Percentiles rank a stretch among this genome's conserved stretches.
phyloP scores from a whole-genome alignment of 2,797 vertebrate species.

The Lagocephalus sceleratus region DNA sequence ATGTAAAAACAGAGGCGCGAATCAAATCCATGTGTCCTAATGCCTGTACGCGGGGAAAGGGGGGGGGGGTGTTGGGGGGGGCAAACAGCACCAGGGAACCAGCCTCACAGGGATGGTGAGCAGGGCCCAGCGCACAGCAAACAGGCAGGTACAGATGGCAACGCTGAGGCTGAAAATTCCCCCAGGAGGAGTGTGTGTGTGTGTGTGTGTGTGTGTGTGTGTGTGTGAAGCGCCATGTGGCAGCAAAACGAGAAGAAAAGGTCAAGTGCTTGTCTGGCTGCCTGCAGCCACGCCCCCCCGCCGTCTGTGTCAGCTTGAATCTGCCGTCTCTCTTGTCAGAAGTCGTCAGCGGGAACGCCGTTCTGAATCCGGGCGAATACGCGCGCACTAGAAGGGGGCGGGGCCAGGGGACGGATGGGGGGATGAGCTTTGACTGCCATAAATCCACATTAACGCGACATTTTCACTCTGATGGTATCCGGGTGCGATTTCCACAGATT shows the following conservation, averaged over 20 bases:
- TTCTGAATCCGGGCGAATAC: not conserved
- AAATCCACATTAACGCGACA: no score
- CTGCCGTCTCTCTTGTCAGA: slow-evolving; percentile 17
- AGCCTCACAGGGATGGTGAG: slow-evolving; percentile 32
- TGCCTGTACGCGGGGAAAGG: slow-evolving; percentile 4
- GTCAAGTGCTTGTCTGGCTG: slow-evolving; percentile 55
- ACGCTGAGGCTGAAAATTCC: slow-evolving; percentile 64
- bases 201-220: slow-evolving; percentile 20
- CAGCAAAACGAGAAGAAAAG: slow-evolving; percentile 45
- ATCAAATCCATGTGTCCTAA: slow-evolving; percentile 3
- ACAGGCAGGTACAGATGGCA: slow-evolving; percentile 70
- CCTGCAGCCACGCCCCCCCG: slow-evolving; percentile 28
- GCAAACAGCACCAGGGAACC: slow-evolving; percentile 33
- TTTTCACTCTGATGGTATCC: no score
- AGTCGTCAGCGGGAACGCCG: not conserved
- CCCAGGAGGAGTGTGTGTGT: slow-evolving; percentile 32
- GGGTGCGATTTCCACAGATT: no score
- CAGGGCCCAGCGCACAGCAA: slow-evolving; percentile 60
- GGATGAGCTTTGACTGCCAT: no score
- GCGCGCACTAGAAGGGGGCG: not conserved
- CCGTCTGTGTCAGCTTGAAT: slow-evolving; percentile 4
- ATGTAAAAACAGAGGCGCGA: slow-evolving; percentile 13
- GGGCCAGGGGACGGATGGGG: no score
- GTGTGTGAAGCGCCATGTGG: slow-evolving; percentile 26
- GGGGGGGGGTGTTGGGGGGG: slow-evolving; percentile 1